A percentile compares a stretch with the other conserved stretches of the same genome.
phyloP scores from a whole-genome alignment of 2,113 vertebrate species.

The Boulengeromyrus knoepffleri region DNA sequence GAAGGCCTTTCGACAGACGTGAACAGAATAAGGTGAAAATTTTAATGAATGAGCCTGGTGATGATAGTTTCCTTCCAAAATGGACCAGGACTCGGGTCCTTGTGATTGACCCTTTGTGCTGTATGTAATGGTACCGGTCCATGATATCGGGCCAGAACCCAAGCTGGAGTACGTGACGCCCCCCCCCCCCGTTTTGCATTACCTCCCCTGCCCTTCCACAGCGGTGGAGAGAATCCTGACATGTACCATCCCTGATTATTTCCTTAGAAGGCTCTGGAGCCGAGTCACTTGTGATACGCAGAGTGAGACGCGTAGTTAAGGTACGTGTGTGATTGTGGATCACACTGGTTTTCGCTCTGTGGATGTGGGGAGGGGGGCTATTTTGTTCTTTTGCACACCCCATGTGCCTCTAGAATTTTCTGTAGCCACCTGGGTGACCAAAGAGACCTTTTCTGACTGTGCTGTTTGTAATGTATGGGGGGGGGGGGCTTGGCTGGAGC shows the following conservation, averaged over 20 bases:
- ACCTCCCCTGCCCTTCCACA: not conserved
- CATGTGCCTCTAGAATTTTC: not conserved
- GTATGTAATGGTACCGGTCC: not conserved
- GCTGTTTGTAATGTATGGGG: not conserved
- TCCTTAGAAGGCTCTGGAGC: not conserved
- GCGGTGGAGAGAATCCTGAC: not conserved
- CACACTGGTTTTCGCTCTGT: not conserved
- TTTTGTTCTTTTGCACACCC: not conserved
- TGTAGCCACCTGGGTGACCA: not conserved
- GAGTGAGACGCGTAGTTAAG: not conserved
- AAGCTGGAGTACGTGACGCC: not conserved
- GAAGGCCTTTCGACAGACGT: not conserved
- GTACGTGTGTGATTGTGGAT: not conserved
- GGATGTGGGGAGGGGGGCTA: too few relatives aligned
- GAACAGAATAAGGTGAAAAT: not conserved
- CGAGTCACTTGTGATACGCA: not conserved
- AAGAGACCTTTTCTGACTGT: not conserved
- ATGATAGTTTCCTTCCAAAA: not conserved
- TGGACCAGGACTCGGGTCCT: not conserved
- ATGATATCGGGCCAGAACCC: not conserved
- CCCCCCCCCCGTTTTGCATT: not conserved
- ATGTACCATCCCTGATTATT: not conserved
- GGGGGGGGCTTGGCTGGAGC: not conserved
- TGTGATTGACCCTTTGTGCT: not conserved
- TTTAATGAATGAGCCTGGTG: not conserved